Evolutionary conservation across 2,888 invertebrate species (phyloP), one percentile per base, ranked within the genome.

Genomic region (Physocephala rufipes): DNA sequence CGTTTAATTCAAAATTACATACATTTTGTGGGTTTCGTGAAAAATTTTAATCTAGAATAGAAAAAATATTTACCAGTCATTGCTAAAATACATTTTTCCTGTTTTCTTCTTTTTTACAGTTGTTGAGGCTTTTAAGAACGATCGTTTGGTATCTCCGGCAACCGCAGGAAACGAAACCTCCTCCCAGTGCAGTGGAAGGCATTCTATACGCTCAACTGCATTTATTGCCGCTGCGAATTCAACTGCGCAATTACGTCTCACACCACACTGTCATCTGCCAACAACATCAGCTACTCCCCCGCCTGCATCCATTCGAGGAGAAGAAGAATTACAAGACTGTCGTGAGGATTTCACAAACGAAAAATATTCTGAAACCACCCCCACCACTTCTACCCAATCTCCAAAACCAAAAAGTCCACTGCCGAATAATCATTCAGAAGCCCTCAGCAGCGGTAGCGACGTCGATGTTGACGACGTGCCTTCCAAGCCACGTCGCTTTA

Each of bases 401-500:
- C 73, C 74, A 59, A 76, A 76, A 76, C 43, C 68, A 66, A 73
- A 74, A 71, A 76, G 73, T 61, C 73, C 58, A 67, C 58, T 71
- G 53, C 58, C 16, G 3, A 67, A 71, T 5, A 67, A 66, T 70
- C 24, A 68, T 66, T 55, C 51, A 26, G 62, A 71, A 66, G 70
- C 47, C 49, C 15, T 13, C 68, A 55, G 28, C 58, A 26, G 28
- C 15, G 58, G 67, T 16, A 45, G 21, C 1, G 61, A 58, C n/a
- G 65, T 67, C 13, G 62, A 68, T 1, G 47, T 71, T 47, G 65
- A 70, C 47, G 51, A 58, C 15, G 7, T 30, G 28, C 47, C 70
- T 63, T 65, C 72, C 76, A 68, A 67, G 75, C 73, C 36, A 88
- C 89, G 90, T 1, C 86, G 90, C 58, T 94, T 94, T 82, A 91